These are phyloP conservation scores for Morelia viridis DNA, from an alignment of 2,797 vertebrate genomes.

Conservation along the genomic window DNA sequence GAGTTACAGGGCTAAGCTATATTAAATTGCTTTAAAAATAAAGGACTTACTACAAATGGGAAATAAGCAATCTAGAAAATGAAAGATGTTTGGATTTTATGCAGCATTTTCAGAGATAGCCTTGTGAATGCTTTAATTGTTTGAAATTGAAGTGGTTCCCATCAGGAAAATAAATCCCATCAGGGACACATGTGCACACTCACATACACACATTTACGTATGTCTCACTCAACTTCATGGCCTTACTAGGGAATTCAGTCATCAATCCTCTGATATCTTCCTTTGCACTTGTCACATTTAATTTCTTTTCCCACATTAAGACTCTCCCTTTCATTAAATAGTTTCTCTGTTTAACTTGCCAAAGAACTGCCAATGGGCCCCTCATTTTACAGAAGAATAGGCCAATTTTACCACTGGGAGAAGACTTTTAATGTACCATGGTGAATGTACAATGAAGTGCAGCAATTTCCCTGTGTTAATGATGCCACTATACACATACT, in stretches of 20 bases:
- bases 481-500: conserved; percentile 76
- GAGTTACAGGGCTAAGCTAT: conserved; percentile 44
- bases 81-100: conserved; percentile 23
- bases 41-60: background rate
- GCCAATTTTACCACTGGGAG: conserved; percentile 78
- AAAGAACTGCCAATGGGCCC: conserved; percentile 83
- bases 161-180: background rate
- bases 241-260: conserved; percentile 47
- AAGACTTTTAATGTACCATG: conserved; percentile 83
- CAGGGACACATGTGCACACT: too few species aligned
- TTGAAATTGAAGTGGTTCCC: conserved; percentile 7
- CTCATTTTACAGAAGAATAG: conserved; percentile 82
- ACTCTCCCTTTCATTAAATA: conserved; percentile 79
- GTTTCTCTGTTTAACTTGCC: conserved; percentile 82
- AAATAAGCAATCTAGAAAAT: background rate
- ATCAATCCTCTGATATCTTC: conserved; percentile 55
- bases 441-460: conserved; percentile 78
- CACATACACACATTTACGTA: background rate
- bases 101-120: conserved; percentile 39
- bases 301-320: conserved; percentile 67
- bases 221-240: conserved; percentile 23
- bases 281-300: conserved; percentile 57
- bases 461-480: conserved; percentile 86
- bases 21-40: conserved; percentile 46
- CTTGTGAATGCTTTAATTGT: background rate